These are phyloP conservation scores for Leucophenga montana DNA, from an alignment of 2,888 invertebrate genomes.

Conservation along the genomic window DNA sequence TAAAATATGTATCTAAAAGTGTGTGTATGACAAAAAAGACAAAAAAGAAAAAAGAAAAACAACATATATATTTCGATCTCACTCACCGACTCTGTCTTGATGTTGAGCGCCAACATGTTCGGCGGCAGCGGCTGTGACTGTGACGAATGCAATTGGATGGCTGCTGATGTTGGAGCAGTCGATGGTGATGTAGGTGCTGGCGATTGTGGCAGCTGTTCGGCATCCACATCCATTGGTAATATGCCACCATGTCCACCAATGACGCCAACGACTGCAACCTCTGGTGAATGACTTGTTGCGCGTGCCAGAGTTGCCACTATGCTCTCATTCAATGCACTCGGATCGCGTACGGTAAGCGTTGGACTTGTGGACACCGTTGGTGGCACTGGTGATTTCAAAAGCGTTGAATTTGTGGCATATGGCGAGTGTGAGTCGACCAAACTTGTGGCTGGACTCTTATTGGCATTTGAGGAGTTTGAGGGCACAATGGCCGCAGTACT, in stretches of 20 bases:
- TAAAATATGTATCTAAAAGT: not conserved
- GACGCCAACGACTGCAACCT: constrained; percentile 43
- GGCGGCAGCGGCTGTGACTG: constrained; percentile 40
- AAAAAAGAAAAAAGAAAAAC: too few relatives aligned
- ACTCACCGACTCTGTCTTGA: constrained; percentile 70
- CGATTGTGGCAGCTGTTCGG: constrained; percentile 34
- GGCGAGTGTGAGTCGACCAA: constrained; percentile 60
- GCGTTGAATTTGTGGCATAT: constrained; percentile 47
- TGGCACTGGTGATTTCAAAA: constrained; percentile 21
- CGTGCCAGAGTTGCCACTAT: constrained; percentile 46
- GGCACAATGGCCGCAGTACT: constrained; percentile 67
- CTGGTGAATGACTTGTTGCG: constrained; percentile 39
- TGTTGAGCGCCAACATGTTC: constrained; percentile 64
- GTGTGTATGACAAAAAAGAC: constrained; percentile 28
- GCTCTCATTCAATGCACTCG: constrained; percentile 16
- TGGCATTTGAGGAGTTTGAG: constrained; percentile 67
- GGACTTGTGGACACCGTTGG: constrained; percentile 48
- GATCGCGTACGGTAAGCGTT: constrained; percentile 30
- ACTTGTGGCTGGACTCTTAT: constrained; percentile 45
- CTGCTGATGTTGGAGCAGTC: constrained; percentile 15
- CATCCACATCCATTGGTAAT: constrained; percentile 36
- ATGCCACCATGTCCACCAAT: constrained; percentile 22
- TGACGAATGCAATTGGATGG: constrained; percentile 34
- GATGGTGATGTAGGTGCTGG: constrained; percentile 39
- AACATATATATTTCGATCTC: constrained; percentile 36